Evolutionary conservation across 2,113 vertebrate species (phyloP), one percentile per base, ranked within the genome.

Genomic region (Bothrops jararaca): DNA sequence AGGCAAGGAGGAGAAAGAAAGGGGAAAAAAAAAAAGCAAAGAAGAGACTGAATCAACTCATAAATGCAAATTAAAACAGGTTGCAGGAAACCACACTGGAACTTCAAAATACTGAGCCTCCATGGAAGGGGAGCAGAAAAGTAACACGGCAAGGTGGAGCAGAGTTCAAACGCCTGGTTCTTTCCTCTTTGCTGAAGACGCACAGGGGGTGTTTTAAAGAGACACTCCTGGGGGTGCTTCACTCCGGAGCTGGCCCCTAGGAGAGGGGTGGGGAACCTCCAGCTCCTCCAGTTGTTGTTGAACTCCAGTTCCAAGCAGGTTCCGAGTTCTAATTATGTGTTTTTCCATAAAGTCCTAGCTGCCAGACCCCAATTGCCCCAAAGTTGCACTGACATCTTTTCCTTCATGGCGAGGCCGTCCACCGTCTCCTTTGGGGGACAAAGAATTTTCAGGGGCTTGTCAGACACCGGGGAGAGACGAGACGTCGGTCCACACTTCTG

Each of bases 61-160:
- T 48, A 23, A n/a, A 74, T 39, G 20, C 4, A 11, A 45, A 91
- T 52, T 45, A 57, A 85, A 85, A 89, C 54, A 58, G 53, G 29
- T 93, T 26, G n/a, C 74, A 85, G 64, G 56, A 64, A 89, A 85
- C 69, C 93, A 89, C 90, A 7, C 18, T 4, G 48, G 34, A 91
- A 90, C 69, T 18, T 64, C 54, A 24, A 89, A 88, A 45, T 20
- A 24, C 3, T 0, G 3, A 15, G 24, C 64, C 52, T 18, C 50
- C 0, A 1, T 0, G 24, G 29, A 52, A 64, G 54, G 4, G 10
- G 22, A 34, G 58, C 29, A 4, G 39, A 29, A 18, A 9, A 9
- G 22, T 18, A 15, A 24, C 4, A 4, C 23, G n/a, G 26, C 24
- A 8, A 12, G 86, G 26, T 5, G 13, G 50, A 85, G 54, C 23